A percentile compares a stretch with the other conserved stretches of the same genome.
phyloP scores from a whole-genome alignment of 1,140 invertebrate genomes.

The Trachymyrmex septentrionalis region DNA sequence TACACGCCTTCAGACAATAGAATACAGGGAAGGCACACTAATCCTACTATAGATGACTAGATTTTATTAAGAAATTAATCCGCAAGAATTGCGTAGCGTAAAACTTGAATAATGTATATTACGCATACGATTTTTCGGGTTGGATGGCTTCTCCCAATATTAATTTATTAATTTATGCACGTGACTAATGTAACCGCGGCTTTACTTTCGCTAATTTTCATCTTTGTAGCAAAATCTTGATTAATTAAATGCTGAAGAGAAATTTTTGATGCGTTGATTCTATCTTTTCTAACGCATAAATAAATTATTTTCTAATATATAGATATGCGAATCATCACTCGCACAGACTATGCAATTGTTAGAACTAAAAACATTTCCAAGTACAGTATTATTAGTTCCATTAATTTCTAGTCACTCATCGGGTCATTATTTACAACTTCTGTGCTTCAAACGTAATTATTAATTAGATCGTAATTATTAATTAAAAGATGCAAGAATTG shows the following conservation, averaged over 20 bases:
- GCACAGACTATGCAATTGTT: background rate
- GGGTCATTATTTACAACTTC: background rate
- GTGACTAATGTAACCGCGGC: background rate
- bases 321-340: background rate
- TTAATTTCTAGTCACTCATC: background rate
- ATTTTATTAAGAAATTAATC: slow-evolving; percentile 8
- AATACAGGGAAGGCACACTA: too few relatives aligned
- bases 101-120: slow-evolving; percentile 21
- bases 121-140: background rate
- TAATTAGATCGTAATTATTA: background rate
- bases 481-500: background rate
- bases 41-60: background rate
- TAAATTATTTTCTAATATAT: background rate
- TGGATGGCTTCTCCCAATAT: background rate
- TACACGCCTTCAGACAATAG: background rate
- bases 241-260: background rate
- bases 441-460: background rate
- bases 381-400: background rate
- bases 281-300: background rate
- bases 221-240: background rate
- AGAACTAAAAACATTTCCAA: background rate
- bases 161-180: slow-evolving; percentile 40
- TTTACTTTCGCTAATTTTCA: slow-evolving; percentile 37
- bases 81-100: too few relatives aligned
- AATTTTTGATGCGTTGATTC: background rate